Evolutionary conservation across 53 echinoderm and acorn worm genomes (phyloP), one percentile per base, ranked within the genome.

Genomic region (Pentamera pediparva): DNA sequence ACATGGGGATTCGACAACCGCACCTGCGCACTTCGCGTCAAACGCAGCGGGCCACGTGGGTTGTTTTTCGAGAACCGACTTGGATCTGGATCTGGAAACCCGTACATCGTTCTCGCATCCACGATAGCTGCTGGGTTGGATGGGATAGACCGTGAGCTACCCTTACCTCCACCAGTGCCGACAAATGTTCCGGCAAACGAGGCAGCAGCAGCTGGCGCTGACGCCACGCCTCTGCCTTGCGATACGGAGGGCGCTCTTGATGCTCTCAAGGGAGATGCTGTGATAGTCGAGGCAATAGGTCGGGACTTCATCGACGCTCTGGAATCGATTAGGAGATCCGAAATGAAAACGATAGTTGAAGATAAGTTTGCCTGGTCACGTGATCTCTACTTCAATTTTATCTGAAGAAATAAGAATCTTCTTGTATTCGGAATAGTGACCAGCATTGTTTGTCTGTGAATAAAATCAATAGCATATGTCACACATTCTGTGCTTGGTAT

Each of bases 1-100:
- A 82, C 81, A 3, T 86, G 86, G 86, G 86, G 82, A 21, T 34
- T 82, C 41, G 86, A 82, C 43, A 86, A 86, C 35, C 86, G 86
- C 38, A 70, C 76, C 2, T 47, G 59, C 22, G 77, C 70, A 11
- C 4, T 86, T 2, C 60, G 82, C 20, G 61, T 82, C 18, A 81
- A 82, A 26, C 40, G 75, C 25, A 74, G 60, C n/a, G 83, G 83
- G 0, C 35, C 60, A 22, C 4, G 38, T 8, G 88, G 88, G 6
- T 76, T 75, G 4, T 80, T 76, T 56, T 7, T 88, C 2, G 89
- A 88, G 58, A 76, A 88, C 37, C 59, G 87, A 9, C n/a, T 87
- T 2, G 87, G 88, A 6, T 74, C 82, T 29, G 74, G 78, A 33
- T 83, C 78, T 12, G 75, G 78, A 4, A 88, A 88, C 37, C 88